Evolutionary conservation across 1,140 invertebrate species (phyloP).

Genomic region (Stegodyphus mimosarum): DNA sequence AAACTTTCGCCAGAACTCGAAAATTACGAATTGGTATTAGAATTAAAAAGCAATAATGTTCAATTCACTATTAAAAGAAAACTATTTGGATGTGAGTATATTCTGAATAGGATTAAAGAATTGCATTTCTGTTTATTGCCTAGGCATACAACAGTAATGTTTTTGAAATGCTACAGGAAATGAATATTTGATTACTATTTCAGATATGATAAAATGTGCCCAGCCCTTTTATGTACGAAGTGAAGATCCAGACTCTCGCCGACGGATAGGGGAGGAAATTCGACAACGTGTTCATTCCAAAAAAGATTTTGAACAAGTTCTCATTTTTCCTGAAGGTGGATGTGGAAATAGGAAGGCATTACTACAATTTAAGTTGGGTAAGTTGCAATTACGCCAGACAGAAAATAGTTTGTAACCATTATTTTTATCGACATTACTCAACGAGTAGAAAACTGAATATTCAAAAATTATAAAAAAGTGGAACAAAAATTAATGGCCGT

Average conservation of each 20-base stretch:
- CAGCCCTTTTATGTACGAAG: conserved; percentile 94
- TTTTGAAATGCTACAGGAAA: conserved; percentile 6
- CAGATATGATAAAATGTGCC: conserved; percentile 89
- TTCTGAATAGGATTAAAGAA: not conserved
- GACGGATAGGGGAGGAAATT: conserved; percentile 91
- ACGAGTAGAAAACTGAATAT: too few relatives aligned
- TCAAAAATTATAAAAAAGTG: too few relatives aligned
- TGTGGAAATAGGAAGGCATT: conserved; percentile 93
- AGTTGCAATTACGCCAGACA: not conserved
- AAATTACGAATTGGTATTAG: too few relatives aligned
- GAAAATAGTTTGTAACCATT: too few relatives aligned
- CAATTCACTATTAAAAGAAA: too few relatives aligned
- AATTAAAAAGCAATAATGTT: too few relatives aligned
- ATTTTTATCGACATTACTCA: too few relatives aligned
- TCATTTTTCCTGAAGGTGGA: conserved; percentile 96
- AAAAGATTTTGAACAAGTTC: conserved; percentile 92
- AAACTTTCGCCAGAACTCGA: too few relatives aligned
- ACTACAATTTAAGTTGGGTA: conserved; percentile 93
- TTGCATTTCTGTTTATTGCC: not conserved
- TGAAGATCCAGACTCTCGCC: conserved; percentile 90
- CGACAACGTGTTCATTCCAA: conserved; percentile 83
- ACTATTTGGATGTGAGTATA: too few relatives aligned
- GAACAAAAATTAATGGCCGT: too few relatives aligned
- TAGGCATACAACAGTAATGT: not conserved
- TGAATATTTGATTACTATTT: not conserved